These are phyloP conservation scores for Leucophenga maculata DNA, from an alignment of 2,888 invertebrate genomes.

Conservation along the genomic window DNA sequence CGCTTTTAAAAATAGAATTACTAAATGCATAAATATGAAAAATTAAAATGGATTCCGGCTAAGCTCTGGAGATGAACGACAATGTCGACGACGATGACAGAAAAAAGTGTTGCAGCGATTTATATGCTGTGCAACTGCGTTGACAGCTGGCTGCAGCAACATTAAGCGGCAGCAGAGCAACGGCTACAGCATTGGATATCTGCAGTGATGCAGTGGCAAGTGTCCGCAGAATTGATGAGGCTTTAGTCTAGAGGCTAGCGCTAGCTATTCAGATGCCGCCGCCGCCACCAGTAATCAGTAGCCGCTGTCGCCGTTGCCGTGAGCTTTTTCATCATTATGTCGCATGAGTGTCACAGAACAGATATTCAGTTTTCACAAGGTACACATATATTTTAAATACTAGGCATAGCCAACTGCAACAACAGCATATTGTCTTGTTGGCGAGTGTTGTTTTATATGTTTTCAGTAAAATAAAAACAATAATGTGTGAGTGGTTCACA, in stretches of 20 bases:
- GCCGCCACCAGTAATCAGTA: not conserved
- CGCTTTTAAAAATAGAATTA: constrained; percentile 8
- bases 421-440: not conserved
- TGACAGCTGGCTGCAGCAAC: constrained; percentile 3
- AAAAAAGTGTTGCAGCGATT: constrained; percentile 25
- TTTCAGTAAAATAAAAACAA: too few species aligned
- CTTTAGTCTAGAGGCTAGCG: not conserved
- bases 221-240: constrained; percentile 12
- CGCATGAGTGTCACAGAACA: constrained; percentile 25
- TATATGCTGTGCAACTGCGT: constrained; percentile 17
- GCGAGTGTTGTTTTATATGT: too few species aligned
- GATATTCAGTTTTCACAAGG: not conserved
- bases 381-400: not conserved
- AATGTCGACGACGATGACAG: not conserved
- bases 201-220: constrained; percentile 7
- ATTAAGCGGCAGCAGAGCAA: not conserved
- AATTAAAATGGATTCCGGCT: constrained; percentile 22
- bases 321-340: constrained; percentile 21
- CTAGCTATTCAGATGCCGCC: not conserved
- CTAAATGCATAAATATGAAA: constrained; percentile 16
- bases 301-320: not conserved
- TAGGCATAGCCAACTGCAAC: too few species aligned
- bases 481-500: too few species aligned
- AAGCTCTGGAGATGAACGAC: constrained; percentile 1
- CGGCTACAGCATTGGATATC: not conserved